Conservation (phyloP, 2,888 invertebrate genomes). For the Himalopsyche kuldschensis region DNA sequence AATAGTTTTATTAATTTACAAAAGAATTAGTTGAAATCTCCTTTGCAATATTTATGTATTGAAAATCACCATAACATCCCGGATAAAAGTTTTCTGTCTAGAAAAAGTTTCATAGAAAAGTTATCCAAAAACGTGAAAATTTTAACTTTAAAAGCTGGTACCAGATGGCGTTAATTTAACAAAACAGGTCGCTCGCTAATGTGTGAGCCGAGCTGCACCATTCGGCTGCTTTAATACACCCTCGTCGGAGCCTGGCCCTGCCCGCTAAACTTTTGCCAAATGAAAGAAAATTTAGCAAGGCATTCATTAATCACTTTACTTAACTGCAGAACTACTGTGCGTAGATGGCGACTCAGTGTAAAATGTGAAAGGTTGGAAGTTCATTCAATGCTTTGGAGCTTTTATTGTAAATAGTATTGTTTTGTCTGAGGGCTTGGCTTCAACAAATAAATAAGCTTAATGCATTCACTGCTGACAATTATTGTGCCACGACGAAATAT, state of each 20-base stretch:
- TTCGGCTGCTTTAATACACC: background rate
- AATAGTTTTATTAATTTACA: too few relatives aligned
- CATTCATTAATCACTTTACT: conserved; percentile 37
- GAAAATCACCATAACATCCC: background rate
- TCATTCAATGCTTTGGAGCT: background rate
- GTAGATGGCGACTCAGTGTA: conserved; percentile 1
- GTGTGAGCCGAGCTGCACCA: background rate
- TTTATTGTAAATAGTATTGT: background rate
- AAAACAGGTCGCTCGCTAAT: conserved; percentile 29
- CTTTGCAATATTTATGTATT: background rate
- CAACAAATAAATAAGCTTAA: background rate
- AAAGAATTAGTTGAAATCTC: background rate
- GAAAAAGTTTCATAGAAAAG: background rate
- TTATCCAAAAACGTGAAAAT: conserved; percentile 19
- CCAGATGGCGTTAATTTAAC: conserved; percentile 32
- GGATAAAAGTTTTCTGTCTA: background rate
- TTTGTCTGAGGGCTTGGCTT: background rate
- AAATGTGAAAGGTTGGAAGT: background rate
- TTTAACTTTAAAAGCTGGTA: conserved; percentile 15
- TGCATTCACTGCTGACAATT: too few relatives aligned
- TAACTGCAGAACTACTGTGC: conserved; percentile 28
- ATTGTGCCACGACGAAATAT: too few relatives aligned
- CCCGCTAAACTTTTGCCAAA: conserved; percentile 20
- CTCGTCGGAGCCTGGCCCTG: conserved; percentile 1
- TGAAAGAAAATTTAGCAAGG: conserved; percentile 22